Conservation (phyloP, 2,797 vertebrate genomes). For the Adelosebastes latens region DNA sequence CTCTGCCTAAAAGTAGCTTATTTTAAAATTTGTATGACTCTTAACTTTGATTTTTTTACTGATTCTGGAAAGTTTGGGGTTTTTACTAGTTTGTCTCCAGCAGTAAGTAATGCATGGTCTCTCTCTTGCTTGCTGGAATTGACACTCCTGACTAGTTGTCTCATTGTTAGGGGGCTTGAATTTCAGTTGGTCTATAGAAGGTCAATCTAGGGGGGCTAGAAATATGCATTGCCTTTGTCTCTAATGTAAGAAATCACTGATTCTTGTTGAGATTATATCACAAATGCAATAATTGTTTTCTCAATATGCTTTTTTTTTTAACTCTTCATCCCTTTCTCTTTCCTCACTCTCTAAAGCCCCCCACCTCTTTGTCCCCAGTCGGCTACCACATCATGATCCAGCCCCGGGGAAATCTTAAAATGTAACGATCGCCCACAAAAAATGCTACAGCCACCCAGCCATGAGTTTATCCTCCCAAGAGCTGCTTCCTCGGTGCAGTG, state of each 20-base stretch:
- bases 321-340: background rate
- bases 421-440: slow-evolving; percentile 40
- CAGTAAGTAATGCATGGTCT: background rate
- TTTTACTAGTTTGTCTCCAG: background rate
- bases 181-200: background rate
- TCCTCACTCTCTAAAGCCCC: background rate
- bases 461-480: slow-evolving; percentile 54
- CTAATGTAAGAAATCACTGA: background rate
- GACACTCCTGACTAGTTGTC: background rate
- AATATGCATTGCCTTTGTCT: background rate
- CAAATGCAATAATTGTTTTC: background rate
- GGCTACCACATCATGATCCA: slow-evolving; percentile 10
- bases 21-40: background rate
- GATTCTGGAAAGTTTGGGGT: background rate
- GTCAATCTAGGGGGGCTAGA: background rate
- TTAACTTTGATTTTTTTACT: background rate
- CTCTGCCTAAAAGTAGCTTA: background rate
- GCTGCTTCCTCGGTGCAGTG: slow-evolving; percentile 39
- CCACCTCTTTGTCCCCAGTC: background rate
- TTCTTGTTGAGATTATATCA: background rate
- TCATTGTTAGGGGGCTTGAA: slow-evolving; percentile 1
- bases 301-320: background rate
- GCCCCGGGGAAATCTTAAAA: slow-evolving; percentile 30
- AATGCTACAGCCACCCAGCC: slow-evolving; percentile 55
- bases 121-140: background rate